Percentiles rank a stretch among this genome's conserved stretches.
These are phyloP conservation scores for Champsocephalus esox DNA, from an alignment of 2,797 vertebrate species.

Conservation along the genomic window DNA sequence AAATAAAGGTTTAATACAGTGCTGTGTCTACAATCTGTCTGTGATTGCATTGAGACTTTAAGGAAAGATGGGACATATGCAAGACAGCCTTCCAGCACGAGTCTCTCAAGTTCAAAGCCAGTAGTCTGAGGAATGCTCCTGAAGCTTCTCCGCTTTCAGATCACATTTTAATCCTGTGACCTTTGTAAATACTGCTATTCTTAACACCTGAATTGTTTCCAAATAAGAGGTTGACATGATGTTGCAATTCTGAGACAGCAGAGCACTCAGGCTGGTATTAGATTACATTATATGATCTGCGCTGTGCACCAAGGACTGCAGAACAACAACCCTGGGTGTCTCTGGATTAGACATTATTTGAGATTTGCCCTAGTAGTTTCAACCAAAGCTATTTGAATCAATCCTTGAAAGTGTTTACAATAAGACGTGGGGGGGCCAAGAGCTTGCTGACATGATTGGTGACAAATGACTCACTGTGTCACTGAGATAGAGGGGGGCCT, in stretches of 20 bases:
- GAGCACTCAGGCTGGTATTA: slow-evolving; percentile 5
- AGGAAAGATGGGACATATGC: slow-evolving; percentile 22
- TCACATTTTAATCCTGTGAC: slow-evolving; percentile 59
- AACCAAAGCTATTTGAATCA: slow-evolving; percentile 28
- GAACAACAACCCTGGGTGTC: not conserved
- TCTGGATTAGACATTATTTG: slow-evolving; percentile 27
- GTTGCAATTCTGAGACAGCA: slow-evolving; percentile 17
- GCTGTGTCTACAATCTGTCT: slow-evolving; percentile 11
- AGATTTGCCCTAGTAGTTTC: slow-evolving; percentile 8
- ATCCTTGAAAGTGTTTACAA: slow-evolving; percentile 23
- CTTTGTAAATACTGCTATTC: slow-evolving; percentile 68
- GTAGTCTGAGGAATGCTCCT: slow-evolving; percentile 53
- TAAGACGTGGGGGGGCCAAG: slow-evolving; percentile 6
- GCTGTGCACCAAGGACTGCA: slow-evolving; percentile 3
- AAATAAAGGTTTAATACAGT: slow-evolving; percentile 33
- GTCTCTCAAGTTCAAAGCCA: slow-evolving; percentile 47
- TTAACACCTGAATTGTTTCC: slow-evolving; percentile 64
- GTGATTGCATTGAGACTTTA: slow-evolving; percentile 28
- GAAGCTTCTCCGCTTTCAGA: slow-evolving; percentile 62
- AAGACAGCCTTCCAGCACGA: slow-evolving; percentile 21
- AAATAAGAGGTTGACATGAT: slow-evolving; percentile 38
- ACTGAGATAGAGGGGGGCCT: not conserved
- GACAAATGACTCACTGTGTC: slow-evolving; percentile 59
- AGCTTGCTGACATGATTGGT: slow-evolving; percentile 42
- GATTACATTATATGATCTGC: slow-evolving; percentile 7